Base-by-base conservation (phyloP, 2,888 invertebrate genomes). In the Cosmia pyralina region DNA sequence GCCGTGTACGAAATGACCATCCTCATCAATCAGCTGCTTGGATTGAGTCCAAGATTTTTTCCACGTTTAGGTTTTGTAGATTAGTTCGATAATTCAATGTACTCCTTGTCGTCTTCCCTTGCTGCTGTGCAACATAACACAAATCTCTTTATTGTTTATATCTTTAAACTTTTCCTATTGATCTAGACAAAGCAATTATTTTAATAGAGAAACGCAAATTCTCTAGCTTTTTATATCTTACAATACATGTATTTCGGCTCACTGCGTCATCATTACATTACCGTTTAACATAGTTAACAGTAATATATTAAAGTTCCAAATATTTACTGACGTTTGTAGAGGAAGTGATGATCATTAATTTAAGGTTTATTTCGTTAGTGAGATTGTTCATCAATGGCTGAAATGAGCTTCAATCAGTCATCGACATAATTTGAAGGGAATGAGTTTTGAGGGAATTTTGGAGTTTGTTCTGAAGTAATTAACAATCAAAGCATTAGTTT, bases 21-120 rank as follows among this genome's bases (percentile, higher is more conserved):
- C 96, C 96, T 96, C 96, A 96, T 96, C 96, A 96, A 96, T 96
- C 96, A 96, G 95, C 95, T 95, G 94, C 93, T 96, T 96, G 96
- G 96, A 95, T 88, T 89, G 90, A 86, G 91, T 95, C 96, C 96
- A 96, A 96, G 90, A 94, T 95, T 96, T 96, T 95, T 96, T 96
- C 95, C 94, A 95, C 95, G 96, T 95, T 96, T 95, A 96, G 94
- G 93, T 95, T 95, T 94, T 90, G 91, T 93, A 95, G 95, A 94
- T 95, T 94, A 93, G 94, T 94, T 92, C 91, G 92, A 93, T 95
- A 94, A 94, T 95, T 94, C 90, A 89, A 92, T 92, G 90, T 90
- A 91, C 90, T 85, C 90, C 91, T 91, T 92, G 93, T 93, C 90
- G 89, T 88, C 83, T 85, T 82, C 81, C 57, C 69, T 81, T 86